Evolutionary conservation across 2,888 invertebrate species (phyloP).

Genomic region (Spodoptera exigua): DNA sequence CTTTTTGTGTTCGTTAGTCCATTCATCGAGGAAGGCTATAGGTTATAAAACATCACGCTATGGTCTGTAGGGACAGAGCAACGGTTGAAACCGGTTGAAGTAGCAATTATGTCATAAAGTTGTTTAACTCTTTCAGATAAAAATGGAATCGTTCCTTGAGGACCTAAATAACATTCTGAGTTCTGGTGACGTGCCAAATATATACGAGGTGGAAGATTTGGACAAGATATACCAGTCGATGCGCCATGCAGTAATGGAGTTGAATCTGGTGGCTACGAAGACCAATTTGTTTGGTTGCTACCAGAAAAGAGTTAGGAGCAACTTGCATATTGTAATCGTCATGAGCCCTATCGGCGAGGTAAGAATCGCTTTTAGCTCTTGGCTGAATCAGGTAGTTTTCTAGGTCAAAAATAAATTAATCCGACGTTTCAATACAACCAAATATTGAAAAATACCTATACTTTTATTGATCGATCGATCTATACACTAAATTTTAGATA

Average conservation of each 20-base stretch:
- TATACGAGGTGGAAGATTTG: conserved; percentile 95
- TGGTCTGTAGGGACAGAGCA: too few relatives aligned
- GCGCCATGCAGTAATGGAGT: conserved; percentile 93
- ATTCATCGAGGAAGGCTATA: too few relatives aligned
- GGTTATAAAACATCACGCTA: too few relatives aligned
- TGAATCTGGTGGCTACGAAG: conserved; percentile 93
- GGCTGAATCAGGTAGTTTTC: too few relatives aligned
- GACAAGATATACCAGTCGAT: conserved; percentile 93
- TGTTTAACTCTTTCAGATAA: conserved; percentile 91
- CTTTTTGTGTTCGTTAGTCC: too few relatives aligned
- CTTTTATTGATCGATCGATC: too few relatives aligned
- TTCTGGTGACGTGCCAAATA: conserved; percentile 96
- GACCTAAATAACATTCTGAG: conserved; percentile 96
- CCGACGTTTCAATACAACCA: too few relatives aligned
- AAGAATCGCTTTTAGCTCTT: conserved; percentile 6
- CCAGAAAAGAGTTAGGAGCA: conserved; percentile 93
- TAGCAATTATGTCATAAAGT: too few relatives aligned
- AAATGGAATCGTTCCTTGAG: conserved; percentile 95
- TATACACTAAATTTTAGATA: too few relatives aligned
- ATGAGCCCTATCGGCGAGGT: conserved; percentile 94
- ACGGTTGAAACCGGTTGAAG: too few relatives aligned
- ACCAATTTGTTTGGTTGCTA: conserved; percentile 96
- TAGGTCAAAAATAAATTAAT: too few relatives aligned
- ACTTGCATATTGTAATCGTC: conserved; percentile 94
- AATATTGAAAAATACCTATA: too few relatives aligned